Evolutionary conservation across 2,113 vertebrate species (phyloP), one percentile per base, ranked within the genome.

Genomic region (Phalacrocorax pelagicus): DNA sequence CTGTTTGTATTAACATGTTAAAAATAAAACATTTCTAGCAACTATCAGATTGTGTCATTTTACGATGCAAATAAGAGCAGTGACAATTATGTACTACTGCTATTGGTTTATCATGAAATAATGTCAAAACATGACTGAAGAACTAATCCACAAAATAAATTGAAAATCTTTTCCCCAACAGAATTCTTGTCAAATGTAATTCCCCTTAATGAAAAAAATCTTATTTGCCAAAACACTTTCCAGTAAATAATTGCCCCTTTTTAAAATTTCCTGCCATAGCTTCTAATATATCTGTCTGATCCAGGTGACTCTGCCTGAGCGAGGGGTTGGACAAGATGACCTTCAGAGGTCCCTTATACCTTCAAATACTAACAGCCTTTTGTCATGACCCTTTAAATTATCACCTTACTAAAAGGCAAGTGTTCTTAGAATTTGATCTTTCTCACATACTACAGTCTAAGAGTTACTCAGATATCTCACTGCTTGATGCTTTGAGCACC

Each of bases 381-480:
- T 89, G 81, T 78, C 88, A 66, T 15, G 52, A 69, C 54, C 70
- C 57, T 69, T 91, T 94, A 96, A 95, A 94, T 86, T 83, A 95
- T 70, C 81, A 90, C 81, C 54, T 92, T 80, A 91, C 44, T 83
- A 86, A 87, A 95, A 96, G 69, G 36, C 62, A 85, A 92, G 42
- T 57, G 73, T 82, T 88, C 77, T 82, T 61, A 87, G 73, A 97
- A 91, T 78, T 87, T 88, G 82, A 95, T 95, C 77, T 91, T 90
- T 74, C 51, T 83, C 77, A 82, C 61, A 82, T 58, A 86, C 57
- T 74, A 42, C 57, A 63, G 62, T 73, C 44, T 52, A 72, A 51
- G 47, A 95, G 62, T 82, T 86, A 90, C 81, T 94, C 79, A 86
- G 74, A 36, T 72, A 91, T 34, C n/a, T 92, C 90, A 63, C 47